Evolutionary conservation across 1,140 invertebrate species (phyloP).

Genomic region (Pissodes strobi): DNA sequence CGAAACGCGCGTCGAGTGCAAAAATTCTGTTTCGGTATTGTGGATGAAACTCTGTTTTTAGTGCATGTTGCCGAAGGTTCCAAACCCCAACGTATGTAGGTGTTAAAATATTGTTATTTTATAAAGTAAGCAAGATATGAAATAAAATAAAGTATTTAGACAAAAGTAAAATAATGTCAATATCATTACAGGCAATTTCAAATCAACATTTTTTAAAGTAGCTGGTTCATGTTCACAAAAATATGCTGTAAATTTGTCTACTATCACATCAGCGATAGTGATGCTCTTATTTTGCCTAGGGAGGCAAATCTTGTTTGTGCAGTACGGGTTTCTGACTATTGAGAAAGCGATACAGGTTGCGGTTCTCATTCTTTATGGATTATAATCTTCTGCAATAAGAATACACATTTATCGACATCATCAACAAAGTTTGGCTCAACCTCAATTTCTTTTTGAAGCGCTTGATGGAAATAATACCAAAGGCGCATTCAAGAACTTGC

Average conservation of each 20-base stretch:
- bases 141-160: constrained; percentile 12
- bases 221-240: constrained; percentile 14
- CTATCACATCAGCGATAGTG: constrained; percentile 2
- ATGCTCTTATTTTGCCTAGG: constrained; percentile 5
- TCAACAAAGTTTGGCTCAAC: no score
- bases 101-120: not conserved
- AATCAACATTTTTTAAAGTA: constrained; percentile 6
- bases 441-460: no score
- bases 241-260: constrained; percentile 16
- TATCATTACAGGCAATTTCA: not conserved
- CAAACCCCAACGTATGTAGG: no score
- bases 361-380: no score
- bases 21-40: no score
- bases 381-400: no score
- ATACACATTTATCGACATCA: no score
- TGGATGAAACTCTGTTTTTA: no score
- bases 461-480: no score
- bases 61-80: no score
- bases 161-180: not conserved
- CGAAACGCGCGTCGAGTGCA: no score
- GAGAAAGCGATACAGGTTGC: constrained; percentile 1
- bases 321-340: constrained; percentile 2
- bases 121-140: constrained; percentile 2
- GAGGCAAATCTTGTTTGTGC: constrained; percentile 12
- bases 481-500: no score